Percentiles rank a stretch among this genome's conserved stretches.
phyloP scores from a whole-genome alignment of 1,140 invertebrate genomes.

The Aethina tumida region DNA sequence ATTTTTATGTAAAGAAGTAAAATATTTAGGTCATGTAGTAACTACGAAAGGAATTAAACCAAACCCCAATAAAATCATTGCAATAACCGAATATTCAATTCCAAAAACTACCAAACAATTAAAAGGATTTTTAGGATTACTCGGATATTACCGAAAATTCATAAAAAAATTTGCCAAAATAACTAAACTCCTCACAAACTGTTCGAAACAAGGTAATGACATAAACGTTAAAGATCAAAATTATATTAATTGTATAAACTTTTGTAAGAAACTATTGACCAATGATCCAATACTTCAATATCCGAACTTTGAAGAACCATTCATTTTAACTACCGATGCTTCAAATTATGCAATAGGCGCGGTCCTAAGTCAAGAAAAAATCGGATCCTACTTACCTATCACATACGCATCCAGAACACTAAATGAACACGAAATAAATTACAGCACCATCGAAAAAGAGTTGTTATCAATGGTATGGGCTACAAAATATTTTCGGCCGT shows the following conservation, averaged over 20 bases:
- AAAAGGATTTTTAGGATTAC: conserved; percentile 28
- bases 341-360: conserved; percentile 27
- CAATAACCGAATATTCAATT: conserved; percentile 30
- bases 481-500: conserved; percentile 15
- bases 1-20: conserved; percentile 32
- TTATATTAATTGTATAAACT: no score
- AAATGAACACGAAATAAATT: conserved; percentile 23
- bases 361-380: conserved; percentile 17
- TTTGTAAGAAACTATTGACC: conserved; percentile 19
- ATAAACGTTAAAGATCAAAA: no score
- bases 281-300: conserved; percentile 26
- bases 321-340: conserved; percentile 31
- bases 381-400: conserved; percentile 21
- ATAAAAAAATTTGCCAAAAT: conserved; percentile 28
- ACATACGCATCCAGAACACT: conserved; percentile 18
- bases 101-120: conserved; percentile 24
- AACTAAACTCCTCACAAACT: conserved; percentile 25
- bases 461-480: conserved; percentile 23
- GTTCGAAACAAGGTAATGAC: no score
- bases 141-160: conserved; percentile 32
- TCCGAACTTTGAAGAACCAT: conserved; percentile 29
- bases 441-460: conserved; percentile 32
- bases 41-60: conserved; percentile 33
- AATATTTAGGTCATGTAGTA: conserved; percentile 34
- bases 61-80: conserved; percentile 26